Conservation (phyloP, 2,113 vertebrate species). For the Mastomys natalensis region DNA sequence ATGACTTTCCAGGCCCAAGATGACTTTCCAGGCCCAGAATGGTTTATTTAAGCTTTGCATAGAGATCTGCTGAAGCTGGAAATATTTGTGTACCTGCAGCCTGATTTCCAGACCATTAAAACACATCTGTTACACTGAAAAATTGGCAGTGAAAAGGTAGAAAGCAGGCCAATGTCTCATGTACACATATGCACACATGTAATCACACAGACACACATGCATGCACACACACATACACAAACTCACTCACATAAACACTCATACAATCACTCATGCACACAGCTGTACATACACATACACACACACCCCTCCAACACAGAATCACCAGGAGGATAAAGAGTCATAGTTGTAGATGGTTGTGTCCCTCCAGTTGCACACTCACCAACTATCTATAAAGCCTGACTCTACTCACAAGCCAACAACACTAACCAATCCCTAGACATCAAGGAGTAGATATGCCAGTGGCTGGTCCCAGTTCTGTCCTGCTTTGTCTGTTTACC, state of each 20-base stretch:
- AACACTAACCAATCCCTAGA: too few relatives aligned
- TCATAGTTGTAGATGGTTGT: neutral
- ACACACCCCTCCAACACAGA: neutral
- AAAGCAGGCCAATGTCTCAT: neutral
- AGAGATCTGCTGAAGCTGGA: neutral
- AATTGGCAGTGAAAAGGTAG: neutral
- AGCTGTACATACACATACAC: neutral
- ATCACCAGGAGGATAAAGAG: neutral
- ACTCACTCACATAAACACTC: too few relatives aligned
- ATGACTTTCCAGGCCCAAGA: neutral
- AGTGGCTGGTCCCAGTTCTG: rapidly evolving
- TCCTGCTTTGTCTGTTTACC: rapidly evolving
- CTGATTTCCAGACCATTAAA: neutral
- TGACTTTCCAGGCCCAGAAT: neutral
- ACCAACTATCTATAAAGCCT: neutral
- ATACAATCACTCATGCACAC: neutral
- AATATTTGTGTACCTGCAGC: neutral
- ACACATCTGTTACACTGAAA: neutral
- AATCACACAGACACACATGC: rapidly evolving
- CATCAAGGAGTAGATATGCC: too few relatives aligned
- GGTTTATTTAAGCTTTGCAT: conserved; percentile 13
- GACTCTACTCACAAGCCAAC: neutral
- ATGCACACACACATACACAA: too few relatives aligned
- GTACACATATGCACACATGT: too few relatives aligned
- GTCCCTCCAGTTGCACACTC: neutral